A percentile compares a stretch with the other conserved stretches of the same genome.
Evolutionary conservation across 1,140 invertebrate genomes (phyloP).

Genomic region (Ctenoplectra terminalis): DNA sequence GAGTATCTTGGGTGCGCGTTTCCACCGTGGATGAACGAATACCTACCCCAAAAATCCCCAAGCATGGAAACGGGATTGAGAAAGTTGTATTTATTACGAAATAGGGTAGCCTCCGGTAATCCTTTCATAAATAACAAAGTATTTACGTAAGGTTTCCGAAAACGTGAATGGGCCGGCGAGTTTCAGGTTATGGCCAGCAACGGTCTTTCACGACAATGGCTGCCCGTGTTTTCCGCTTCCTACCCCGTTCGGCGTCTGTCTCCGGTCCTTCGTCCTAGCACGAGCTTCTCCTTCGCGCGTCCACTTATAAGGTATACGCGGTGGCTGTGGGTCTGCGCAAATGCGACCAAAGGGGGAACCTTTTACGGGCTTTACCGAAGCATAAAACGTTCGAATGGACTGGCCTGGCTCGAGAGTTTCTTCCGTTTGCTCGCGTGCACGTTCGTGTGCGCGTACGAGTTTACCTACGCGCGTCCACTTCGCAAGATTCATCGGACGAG

Average conservation of each 20-base stretch:
- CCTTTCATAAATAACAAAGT: constrained; percentile 57
- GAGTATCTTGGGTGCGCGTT: too few species aligned
- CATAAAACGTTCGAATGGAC: constrained; percentile 41
- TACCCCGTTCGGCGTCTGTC: not conserved
- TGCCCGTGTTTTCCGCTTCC: constrained; percentile 31
- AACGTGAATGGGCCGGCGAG: constrained; percentile 24
- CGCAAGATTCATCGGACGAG: not conserved
- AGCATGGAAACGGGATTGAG: not conserved
- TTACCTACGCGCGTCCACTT: not conserved
- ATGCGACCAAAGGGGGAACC: constrained; percentile 29
- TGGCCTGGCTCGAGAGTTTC: not conserved
- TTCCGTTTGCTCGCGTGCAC: not conserved
- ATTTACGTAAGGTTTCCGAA: constrained; percentile 46
- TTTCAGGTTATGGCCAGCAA: constrained; percentile 27
- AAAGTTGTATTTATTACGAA: constrained; percentile 29
- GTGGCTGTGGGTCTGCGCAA: not conserved
- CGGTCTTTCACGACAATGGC: constrained; percentile 26
- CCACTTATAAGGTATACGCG: constrained; percentile 14
- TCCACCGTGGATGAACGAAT: too few species aligned
- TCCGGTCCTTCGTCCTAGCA: not conserved
- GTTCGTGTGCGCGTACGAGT: not conserved
- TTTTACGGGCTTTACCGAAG: constrained; percentile 52
- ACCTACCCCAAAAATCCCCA: not conserved
- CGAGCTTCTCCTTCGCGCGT: constrained; percentile 5
- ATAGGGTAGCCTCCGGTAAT: constrained; percentile 29